Base-by-base conservation (phyloP, 2,113 vertebrate genomes). In the Platichthys flesus region DNA sequence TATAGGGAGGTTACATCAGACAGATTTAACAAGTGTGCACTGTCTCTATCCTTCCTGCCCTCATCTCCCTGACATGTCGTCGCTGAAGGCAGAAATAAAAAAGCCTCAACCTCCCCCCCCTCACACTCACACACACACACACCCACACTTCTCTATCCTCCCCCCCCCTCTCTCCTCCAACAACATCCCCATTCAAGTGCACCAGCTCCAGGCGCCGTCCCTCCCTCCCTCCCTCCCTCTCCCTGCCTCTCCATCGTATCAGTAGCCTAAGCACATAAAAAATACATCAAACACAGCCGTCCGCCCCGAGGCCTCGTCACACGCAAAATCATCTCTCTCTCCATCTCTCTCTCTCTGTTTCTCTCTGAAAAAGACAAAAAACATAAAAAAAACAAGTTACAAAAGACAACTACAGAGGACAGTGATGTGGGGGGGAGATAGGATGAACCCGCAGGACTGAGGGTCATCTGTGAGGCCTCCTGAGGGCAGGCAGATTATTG, bases 191-290 rank as follows among this genome's bases (percentile, higher is more conserved):
- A 94, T 95, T 94, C 86, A 93, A 92, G 88, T 88, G 74, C 90
- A 74, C 83, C 89, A 88, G 88, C 94, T 93, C 61, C 90, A 87
- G 93, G 93, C 93, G 3, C 87, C 90, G 69, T 71, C 26, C 26
- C 26, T 28, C 26, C 26, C 26, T 28, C 26, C 26, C 24, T 24
- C 66, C 65, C 72, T n/a, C 61, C 64, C 67, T 47, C 51, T 67
- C 83, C 47, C 82, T 47, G 16, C 65, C 77, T 71, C 83, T 76
- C 79, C 82, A 61, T 85, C 83, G 58, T 85, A 88, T 89, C 78
- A 88, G 92, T 90, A 93, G 93, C 93, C 93, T 84, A 69, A 92
- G 88, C 92, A 90, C 93, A 94, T 95, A 85, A 94, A 95, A 94
- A 94, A 95, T 94, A 93, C 92, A 95, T 95, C 94, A 95, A 93